Conservation (phyloP, 2,888 invertebrate genomes). For the Neoscelio sp. region DNA sequence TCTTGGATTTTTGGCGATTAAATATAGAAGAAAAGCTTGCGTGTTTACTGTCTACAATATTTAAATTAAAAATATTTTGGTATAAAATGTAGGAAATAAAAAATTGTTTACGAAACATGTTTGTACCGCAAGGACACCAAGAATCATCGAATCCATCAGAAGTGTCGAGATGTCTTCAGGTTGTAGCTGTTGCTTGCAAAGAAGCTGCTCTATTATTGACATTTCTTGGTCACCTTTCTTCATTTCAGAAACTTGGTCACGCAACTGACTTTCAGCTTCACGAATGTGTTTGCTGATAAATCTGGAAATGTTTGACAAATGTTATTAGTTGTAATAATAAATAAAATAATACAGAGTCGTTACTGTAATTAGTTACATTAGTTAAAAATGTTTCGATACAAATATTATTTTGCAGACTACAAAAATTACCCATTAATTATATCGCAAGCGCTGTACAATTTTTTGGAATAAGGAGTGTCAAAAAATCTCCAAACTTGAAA, state of each 20-base stretch:
- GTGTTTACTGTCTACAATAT: slow-evolving; percentile 85
- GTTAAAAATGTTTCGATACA: background rate
- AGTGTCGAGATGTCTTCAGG: slow-evolving; percentile 87
- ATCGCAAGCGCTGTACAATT: slow-evolving; percentile 86
- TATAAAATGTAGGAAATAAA: slow-evolving; percentile 3
- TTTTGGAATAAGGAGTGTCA: slow-evolving; percentile 86
- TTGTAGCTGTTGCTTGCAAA: slow-evolving; percentile 85
- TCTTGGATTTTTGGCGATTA: slow-evolving; percentile 87
- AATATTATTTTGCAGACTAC: slow-evolving; percentile 8
- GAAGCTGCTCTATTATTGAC: slow-evolving; percentile 84
- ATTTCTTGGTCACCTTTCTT: slow-evolving; percentile 70
- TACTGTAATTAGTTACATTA: too few species aligned
- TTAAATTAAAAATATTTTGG: background rate
- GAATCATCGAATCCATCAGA: slow-evolving; percentile 87
- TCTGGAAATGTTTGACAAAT: slow-evolving; percentile 82
- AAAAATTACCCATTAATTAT: slow-evolving; percentile 85
- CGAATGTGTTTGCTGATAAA: slow-evolving; percentile 86
- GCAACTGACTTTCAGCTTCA: slow-evolving; percentile 80
- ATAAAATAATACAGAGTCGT: too few species aligned
- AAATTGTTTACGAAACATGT: background rate
- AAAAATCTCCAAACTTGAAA: slow-evolving; percentile 87
- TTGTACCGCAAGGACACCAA: slow-evolving; percentile 87
- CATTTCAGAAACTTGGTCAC: slow-evolving; percentile 69
- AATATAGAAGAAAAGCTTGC: slow-evolving; percentile 87
- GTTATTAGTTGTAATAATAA: too few species aligned